These are phyloP conservation scores for Metellina segmentata DNA, from an alignment of 2,888 invertebrate species.

Conservation along the genomic window DNA sequence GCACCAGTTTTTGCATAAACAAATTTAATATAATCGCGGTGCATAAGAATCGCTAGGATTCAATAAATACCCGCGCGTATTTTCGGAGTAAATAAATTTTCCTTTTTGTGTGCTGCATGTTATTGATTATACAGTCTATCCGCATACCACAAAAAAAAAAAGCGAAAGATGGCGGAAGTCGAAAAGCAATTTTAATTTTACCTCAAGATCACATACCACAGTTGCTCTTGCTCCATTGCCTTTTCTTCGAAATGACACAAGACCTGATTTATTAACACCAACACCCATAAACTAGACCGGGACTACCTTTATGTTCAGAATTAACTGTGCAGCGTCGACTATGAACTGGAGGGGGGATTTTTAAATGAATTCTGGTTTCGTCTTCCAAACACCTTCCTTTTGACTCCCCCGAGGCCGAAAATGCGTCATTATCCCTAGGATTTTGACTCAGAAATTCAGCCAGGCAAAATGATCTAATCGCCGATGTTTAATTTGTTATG, in stretches of 20 bases:
- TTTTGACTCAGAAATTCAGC: slow-evolving; percentile 1
- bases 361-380: slow-evolving; percentile 28
- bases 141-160: too few relatives aligned
- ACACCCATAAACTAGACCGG: background rate
- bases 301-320: background rate
- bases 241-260: background rate
- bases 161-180: background rate
- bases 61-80: too few relatives aligned
- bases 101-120: too few relatives aligned
- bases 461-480: slow-evolving; percentile 19
- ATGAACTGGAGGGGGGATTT: background rate
- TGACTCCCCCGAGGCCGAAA: background rate
- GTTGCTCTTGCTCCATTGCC: background rate
- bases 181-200: background rate
- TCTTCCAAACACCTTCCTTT: background rate
- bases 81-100: too few relatives aligned
- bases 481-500: slow-evolving; percentile 29
- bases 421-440: slow-evolving; percentile 1
- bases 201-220: background rate
- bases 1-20: too few relatives aligned
- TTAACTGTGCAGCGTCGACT: background rate
- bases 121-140: too few relatives aligned
- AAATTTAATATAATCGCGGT: too few relatives aligned
- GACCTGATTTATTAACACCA: background rate
- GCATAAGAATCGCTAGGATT: too few relatives aligned